Evolutionary conservation across 2,888 invertebrate species (phyloP), one percentile per base, ranked within the genome.

Genomic region (Panopea generosa): DNA sequence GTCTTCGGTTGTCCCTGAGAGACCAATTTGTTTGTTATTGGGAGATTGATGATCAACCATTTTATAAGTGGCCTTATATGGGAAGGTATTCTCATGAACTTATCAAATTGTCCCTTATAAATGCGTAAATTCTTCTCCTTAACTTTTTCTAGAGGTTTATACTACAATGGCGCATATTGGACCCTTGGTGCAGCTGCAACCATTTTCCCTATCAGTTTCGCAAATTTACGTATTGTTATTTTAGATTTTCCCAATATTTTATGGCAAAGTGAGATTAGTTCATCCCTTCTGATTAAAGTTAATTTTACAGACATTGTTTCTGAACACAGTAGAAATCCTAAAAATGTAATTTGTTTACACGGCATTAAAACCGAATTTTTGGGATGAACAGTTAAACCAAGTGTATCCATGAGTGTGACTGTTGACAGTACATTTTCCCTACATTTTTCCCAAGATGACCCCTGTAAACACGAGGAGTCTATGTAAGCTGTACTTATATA

Each of bases 251-350:
- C 22, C 18, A 49, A 20, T 16, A 75, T 33, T 16, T 33, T 4
- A 33, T 56, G 2, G 57, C 78, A 77, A 6, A 65, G n/a, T n/a
- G n/a, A n/a, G n/a, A n/a, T n/a, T 33, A 11, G 33, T 33, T 33
- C 33, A 33, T 75, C 20, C 66, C 57, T 11, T 4, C 14, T 49
- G n/a, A n/a, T n/a, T n/a, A n/a, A n/a, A n/a, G 75, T 72, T 20
- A 65, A 38, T 43, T 50, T 38, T 14, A 76, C 22, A 2, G 71
- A 55, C 74, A 74, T 74, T 38, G 74, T 63, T 38, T 22, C 24
- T 38, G 80, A 80, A 49, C 80, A 68, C 16, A 84, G 40, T 6
- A 68, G 11, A 67, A 82, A 84, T 9, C 77, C 74, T 14, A 78
- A 33, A 52, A 77, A 82, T 24, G 57, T 52, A 18, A 82, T 70